phyloP scores from a whole-genome alignment of 2,888 invertebrate genomes.

The Campopleginae sp. region DNA sequence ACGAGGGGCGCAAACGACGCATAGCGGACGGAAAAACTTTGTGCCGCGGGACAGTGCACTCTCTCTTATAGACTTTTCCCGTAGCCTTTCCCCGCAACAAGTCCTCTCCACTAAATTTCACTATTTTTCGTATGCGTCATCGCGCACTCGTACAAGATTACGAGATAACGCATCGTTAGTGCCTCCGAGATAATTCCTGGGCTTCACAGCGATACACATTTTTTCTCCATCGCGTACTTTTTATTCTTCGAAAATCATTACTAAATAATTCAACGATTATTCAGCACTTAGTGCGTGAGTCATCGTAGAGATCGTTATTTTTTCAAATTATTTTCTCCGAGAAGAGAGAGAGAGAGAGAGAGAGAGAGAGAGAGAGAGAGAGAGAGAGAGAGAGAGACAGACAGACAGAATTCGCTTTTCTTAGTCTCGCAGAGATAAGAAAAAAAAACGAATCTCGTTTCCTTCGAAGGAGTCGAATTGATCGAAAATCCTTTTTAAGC shows the following conservation, averaged over 20 bases:
- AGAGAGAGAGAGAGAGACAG: too few relatives aligned
- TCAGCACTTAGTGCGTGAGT: constrained; percentile 33
- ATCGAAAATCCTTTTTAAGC: constrained; percentile 4
- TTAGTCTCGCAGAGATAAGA: not conserved
- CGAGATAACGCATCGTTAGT: constrained; percentile 44
- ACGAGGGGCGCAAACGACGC: not conserved
- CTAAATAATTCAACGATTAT: constrained; percentile 31
- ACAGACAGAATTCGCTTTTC: not conserved
- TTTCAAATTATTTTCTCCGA: not conserved
- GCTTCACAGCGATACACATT: constrained; percentile 4
- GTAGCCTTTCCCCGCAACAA: constrained; percentile 5
- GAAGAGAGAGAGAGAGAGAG: not conserved
- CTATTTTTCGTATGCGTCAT: constrained; percentile 39
- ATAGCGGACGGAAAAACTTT: constrained; percentile 1
- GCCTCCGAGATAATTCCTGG: constrained; percentile 25
- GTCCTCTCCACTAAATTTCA: constrained; percentile 13
- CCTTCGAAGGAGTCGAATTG: constrained; percentile 1
- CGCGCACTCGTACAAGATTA: constrained; percentile 27
- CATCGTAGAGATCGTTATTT: not conserved
- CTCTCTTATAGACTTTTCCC: constrained; percentile 33
- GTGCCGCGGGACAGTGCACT: not conserved
- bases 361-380: too few relatives aligned
- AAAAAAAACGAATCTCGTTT: constrained; percentile 19
- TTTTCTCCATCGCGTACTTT: constrained; percentile 25
- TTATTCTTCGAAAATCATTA: constrained; percentile 26